Conservation (phyloP, 2,113 vertebrate species). For the Menura novaehollandiae region DNA sequence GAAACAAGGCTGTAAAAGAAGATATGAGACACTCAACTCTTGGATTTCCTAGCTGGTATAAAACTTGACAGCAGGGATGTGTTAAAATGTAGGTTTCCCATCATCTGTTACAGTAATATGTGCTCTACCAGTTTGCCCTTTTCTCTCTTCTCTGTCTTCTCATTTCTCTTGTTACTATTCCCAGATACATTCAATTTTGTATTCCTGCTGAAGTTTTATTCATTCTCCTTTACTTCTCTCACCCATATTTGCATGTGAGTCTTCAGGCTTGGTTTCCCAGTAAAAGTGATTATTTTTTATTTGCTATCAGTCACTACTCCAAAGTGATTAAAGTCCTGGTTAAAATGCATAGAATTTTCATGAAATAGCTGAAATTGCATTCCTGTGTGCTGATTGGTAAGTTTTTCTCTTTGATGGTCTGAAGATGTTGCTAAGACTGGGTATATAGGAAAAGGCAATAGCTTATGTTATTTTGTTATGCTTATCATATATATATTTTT, state of each 20-base stretch:
- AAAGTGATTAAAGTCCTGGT: background rate
- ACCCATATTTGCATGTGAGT: background rate
- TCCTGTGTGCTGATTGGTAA: background rate
- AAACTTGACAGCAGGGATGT: background rate
- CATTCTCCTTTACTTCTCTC: background rate
- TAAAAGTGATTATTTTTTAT: background rate
- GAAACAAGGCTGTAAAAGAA: background rate
- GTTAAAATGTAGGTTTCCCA: background rate
- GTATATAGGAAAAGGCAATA: background rate
- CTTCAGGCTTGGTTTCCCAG: background rate
- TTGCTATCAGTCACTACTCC: background rate
- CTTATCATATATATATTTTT: background rate
- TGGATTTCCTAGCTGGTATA: background rate
- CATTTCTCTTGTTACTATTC: background rate
- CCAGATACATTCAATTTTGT: background rate
- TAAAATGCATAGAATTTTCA: conserved; percentile 24
- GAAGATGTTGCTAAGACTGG: background rate
- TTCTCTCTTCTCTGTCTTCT: background rate
- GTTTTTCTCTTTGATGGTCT: background rate
- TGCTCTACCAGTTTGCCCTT: background rate
- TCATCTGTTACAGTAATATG: background rate
- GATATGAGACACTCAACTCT: background rate
- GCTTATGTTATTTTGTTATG: background rate
- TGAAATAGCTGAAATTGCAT: background rate
- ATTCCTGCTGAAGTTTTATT: background rate